A percentile compares a stretch with the other conserved stretches of the same genome.
Evolutionary conservation across 2,888 invertebrate species (phyloP).

Genomic region (Leucophenga montana): DNA sequence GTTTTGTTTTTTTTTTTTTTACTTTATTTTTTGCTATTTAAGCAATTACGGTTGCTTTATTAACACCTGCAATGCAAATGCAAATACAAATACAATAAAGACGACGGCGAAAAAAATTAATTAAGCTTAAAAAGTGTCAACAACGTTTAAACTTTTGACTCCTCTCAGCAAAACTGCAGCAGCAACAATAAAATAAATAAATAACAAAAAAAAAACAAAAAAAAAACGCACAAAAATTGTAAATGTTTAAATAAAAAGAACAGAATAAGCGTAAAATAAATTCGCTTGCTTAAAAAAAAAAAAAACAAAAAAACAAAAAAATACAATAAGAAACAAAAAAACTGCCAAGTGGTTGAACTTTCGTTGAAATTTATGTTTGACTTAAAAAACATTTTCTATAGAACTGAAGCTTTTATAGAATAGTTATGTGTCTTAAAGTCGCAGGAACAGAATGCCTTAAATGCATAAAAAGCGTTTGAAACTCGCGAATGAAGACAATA

Average conservation of each 20-base stretch:
- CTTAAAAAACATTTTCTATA: too few species aligned
- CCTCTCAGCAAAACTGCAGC: slow-evolving; percentile 18
- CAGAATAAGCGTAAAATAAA: neutral
- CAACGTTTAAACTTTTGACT: slow-evolving; percentile 58
- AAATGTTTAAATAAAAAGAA: slow-evolving; percentile 1
- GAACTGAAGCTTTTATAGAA: too few species aligned
- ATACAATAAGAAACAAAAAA: slow-evolving; percentile 21
- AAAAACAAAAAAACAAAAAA: slow-evolving; percentile 21
- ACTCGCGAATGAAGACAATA: too few species aligned
- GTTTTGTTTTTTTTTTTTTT: neutral
- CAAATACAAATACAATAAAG: slow-evolving; percentile 7
- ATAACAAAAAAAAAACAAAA: slow-evolving; percentile 11
- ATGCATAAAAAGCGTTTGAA: too few species aligned
- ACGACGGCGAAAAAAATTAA: slow-evolving; percentile 39
- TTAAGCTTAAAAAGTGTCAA: slow-evolving; percentile 56
- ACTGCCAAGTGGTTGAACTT: slow-evolving; percentile 14
- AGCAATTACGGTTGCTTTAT: slow-evolving; percentile 3
- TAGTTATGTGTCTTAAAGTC: too few species aligned
- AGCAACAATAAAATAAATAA: slow-evolving; percentile 9
- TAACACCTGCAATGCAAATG: slow-evolving; percentile 20
- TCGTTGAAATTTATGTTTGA: neutral
- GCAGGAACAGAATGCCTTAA: too few species aligned
- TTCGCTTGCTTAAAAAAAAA: neutral
- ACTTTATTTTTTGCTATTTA: slow-evolving; percentile 9
- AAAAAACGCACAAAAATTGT: neutral